Percentiles rank a stretch among this genome's conserved stretches.
phyloP scores from a whole-genome alignment of 2,888 invertebrate genomes.

The Stramonita haemastoma region DNA sequence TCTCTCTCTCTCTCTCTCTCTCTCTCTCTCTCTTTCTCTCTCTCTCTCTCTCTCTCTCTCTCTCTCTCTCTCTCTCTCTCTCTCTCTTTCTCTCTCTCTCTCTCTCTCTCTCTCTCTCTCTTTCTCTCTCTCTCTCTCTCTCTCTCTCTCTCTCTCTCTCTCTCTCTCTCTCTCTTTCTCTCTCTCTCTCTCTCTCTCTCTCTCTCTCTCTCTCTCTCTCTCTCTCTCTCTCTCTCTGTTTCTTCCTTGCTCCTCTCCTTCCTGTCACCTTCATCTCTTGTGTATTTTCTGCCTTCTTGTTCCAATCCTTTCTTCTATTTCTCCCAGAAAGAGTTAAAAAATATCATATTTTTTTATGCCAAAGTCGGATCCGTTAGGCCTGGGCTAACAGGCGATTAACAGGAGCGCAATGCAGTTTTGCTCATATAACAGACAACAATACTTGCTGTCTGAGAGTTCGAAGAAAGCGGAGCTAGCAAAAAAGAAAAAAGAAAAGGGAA shows the following conservation, averaged over 20 bases:
- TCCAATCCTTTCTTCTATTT: no score
- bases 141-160: neutral
- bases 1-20: neutral
- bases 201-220: neutral
- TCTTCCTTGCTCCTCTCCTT: neutral
- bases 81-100: neutral
- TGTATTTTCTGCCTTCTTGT: no score
- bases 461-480: no score
- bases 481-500: no score
- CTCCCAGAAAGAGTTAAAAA: no score
- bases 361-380: no score
- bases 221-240: neutral
- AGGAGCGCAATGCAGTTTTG: no score
- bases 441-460: no score
- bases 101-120: neutral
- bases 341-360: no score
- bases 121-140: neutral
- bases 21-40: neutral
- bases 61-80: neutral
- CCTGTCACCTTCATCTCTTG: no score
- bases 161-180: constrained; percentile 14
- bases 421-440: no score
- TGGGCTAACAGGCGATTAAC: no score
- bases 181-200: constrained; percentile 1
- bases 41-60: neutral